phyloP scores from a whole-genome alignment of 2,888 invertebrate species.

The Caradrina clavipalpis region DNA sequence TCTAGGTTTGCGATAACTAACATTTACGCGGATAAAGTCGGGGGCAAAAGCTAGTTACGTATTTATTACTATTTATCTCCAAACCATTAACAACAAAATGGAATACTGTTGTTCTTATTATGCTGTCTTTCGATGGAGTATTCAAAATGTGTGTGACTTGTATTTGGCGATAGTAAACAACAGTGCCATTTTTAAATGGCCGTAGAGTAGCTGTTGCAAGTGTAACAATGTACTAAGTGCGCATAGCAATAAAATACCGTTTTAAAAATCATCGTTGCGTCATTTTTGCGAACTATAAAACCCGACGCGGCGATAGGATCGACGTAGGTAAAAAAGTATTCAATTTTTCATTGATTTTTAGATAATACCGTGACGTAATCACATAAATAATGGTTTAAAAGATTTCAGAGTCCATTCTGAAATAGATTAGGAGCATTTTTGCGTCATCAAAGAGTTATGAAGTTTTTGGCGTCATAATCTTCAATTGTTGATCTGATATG shows the following conservation, averaged over 20 bases:
- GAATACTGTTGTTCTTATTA: too few species aligned
- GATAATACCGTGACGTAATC: conserved; percentile 38
- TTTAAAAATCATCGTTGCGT: conserved; percentile 12
- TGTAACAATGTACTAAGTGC: background rate
- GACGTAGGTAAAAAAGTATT: conserved; percentile 1
- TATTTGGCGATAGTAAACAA: too few species aligned
- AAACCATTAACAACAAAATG: too few species aligned
- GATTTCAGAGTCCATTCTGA: conserved; percentile 33
- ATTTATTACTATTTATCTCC: too few species aligned
- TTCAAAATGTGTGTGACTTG: too few species aligned
- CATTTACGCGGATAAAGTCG: too few species aligned
- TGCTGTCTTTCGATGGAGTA: too few species aligned
- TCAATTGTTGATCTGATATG: conserved; percentile 30
- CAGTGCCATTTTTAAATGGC: too few species aligned
- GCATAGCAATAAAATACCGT: conserved; percentile 23
- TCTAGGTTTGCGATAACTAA: too few species aligned
- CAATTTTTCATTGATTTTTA: conserved; percentile 30
- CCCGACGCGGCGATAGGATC: background rate
- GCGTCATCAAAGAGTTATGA: conserved; percentile 45
- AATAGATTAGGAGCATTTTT: conserved; percentile 27
- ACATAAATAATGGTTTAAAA: conserved; percentile 1
- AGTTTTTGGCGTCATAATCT: conserved; percentile 34
- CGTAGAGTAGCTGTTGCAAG: too few species aligned
- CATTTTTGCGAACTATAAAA: conserved; percentile 28
- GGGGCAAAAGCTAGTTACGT: too few species aligned